phyloP scores from a whole-genome alignment of 1,140 invertebrate species.

The Drosophila kikkawai region DNA sequence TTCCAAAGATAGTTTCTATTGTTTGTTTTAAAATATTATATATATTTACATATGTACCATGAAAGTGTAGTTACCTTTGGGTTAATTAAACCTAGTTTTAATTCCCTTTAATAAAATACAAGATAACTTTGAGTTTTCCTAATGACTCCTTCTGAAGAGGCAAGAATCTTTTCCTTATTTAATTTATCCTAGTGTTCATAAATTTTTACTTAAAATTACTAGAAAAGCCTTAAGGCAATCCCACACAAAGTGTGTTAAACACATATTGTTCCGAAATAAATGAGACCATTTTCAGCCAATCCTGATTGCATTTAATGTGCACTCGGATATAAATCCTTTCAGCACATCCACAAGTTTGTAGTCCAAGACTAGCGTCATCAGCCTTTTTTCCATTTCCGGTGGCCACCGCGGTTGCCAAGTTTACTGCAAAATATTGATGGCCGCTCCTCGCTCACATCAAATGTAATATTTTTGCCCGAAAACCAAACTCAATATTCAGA shows the following conservation, averaged over 20 bases:
- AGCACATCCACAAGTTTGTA: slow-evolving; percentile 34
- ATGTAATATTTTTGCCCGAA: slow-evolving; percentile 22
- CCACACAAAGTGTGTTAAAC: neutral
- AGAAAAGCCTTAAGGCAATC: neutral
- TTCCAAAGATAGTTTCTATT: too few relatives aligned
- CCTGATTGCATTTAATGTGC: slow-evolving; percentile 17
- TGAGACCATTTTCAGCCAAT: slow-evolving; percentile 4
- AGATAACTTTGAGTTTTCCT: neutral
- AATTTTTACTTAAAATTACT: neutral
- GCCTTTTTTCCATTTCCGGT: slow-evolving; percentile 24
- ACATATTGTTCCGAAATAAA: neutral
- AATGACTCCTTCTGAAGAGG: neutral
- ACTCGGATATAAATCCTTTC: slow-evolving; percentile 15
- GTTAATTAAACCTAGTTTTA: too few relatives aligned
- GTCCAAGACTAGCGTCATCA: slow-evolving; percentile 21
- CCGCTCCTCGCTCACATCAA: slow-evolving; percentile 5
- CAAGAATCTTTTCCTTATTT: neutral
- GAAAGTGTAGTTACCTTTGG: too few relatives aligned
- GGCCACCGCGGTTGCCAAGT: slow-evolving; percentile 30
- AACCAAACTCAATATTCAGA: slow-evolving; percentile 68
- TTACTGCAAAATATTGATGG: slow-evolving; percentile 35
- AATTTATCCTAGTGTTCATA: neutral
- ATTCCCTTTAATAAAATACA: too few relatives aligned
- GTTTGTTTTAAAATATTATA: too few relatives aligned
- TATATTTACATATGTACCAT: too few relatives aligned